A percentile compares a stretch with the other conserved stretches of the same genome.
Conservation (phyloP, 2,888 invertebrate species). For the Graphium colonna region DNA sequence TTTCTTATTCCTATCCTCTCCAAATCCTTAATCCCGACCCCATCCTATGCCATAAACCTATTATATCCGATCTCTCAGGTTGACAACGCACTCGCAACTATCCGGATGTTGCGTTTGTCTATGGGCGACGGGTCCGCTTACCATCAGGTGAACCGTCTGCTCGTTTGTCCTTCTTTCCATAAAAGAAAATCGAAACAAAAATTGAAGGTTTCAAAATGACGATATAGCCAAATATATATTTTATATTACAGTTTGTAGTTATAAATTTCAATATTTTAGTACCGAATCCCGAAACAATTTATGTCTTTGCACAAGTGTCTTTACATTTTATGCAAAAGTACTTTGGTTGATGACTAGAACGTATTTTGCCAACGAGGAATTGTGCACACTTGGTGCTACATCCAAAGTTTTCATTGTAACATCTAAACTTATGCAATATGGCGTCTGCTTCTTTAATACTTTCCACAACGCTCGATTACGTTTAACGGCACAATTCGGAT, state of each 20-base stretch:
- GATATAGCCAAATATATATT: constrained; percentile 14
- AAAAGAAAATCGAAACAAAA: too few species aligned
- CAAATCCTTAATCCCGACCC: too few species aligned
- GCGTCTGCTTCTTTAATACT: constrained; percentile 76
- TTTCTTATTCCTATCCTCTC: too few species aligned
- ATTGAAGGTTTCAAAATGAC: background rate
- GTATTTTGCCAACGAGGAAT: constrained; percentile 63
- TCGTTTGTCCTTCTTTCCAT: too few species aligned
- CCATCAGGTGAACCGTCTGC: too few species aligned
- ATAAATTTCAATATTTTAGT: background rate
- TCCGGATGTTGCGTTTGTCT: too few species aligned
- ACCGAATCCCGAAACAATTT: constrained; percentile 14
- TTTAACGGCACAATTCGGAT: constrained; percentile 72
- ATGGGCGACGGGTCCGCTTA: too few species aligned
- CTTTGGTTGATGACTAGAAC: constrained; percentile 50
- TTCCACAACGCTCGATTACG: constrained; percentile 76
- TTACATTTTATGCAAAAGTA: constrained; percentile 48
- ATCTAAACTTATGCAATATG: constrained; percentile 78
- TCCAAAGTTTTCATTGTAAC: constrained; percentile 76
- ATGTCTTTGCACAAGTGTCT: constrained; percentile 8
- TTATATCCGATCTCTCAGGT: too few species aligned
- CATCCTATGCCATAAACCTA: too few species aligned
- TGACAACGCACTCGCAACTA: too few species aligned
- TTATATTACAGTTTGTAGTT: background rate
- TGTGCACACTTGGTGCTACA: constrained; percentile 68